Conservation (phyloP, 2,888 invertebrate species). For the Steinernema scapterisci region DNA sequence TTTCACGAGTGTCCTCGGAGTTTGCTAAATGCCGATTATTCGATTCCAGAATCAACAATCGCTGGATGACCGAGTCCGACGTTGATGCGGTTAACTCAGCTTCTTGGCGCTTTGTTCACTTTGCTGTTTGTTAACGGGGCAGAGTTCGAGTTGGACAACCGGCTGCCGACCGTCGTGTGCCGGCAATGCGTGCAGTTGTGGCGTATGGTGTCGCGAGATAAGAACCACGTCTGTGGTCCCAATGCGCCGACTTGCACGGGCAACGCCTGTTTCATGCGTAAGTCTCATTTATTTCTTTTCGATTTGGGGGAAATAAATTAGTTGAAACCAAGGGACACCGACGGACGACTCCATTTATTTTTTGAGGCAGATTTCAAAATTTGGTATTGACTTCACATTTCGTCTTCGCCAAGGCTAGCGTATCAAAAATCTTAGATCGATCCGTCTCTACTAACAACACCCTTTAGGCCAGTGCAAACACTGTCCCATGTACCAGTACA, state of each 20-base stretch:
- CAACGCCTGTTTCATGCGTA: conserved; percentile 57
- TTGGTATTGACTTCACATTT: no score
- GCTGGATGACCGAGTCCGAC: conserved; percentile 6
- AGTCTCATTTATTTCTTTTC: conserved; percentile 35
- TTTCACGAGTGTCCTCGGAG: not conserved
- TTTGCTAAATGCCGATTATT: not conserved
- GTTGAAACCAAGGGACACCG: no score
- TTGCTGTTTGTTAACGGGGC: not conserved
- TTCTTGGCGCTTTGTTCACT: conserved; percentile 12
- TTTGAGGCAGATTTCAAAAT: no score
- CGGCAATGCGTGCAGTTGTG: conserved; percentile 51
- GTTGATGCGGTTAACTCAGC: conserved; percentile 30
- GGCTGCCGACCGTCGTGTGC: conserved; percentile 47
- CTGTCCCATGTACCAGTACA: conserved; percentile 59
- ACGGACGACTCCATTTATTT: no score
- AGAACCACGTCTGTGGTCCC: conserved; percentile 46
- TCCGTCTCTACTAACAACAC: no score
- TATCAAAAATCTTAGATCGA: no score
- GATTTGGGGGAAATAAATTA: no score
- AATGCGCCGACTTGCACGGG: conserved; percentile 52
- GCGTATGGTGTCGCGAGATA: conserved; percentile 46
- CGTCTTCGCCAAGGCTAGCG: no score
- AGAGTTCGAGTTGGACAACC: conserved; percentile 19
- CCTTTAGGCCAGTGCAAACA: conserved; percentile 60
- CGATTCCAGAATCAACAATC: conserved; percentile 15